Evolutionary conservation across 1,140 invertebrate species (phyloP), one percentile per base, ranked within the genome.

Genomic region (Leptinotarsa texana): DNA sequence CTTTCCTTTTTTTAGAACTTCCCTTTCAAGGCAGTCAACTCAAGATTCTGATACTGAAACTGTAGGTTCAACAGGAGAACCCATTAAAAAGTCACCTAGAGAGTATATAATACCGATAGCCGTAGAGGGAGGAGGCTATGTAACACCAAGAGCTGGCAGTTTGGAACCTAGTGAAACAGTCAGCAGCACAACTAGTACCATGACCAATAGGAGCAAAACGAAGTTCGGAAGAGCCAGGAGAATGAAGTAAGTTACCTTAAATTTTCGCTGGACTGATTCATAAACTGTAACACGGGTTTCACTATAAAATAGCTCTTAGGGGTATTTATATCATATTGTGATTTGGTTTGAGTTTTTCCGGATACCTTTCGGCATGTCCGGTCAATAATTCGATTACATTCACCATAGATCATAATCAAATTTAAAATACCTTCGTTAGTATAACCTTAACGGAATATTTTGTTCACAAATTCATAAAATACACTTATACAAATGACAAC

Each of bases 41-140:
- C 87, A 88, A 69, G 91, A 93, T 72, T 92, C 91, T 3, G 91
- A 93, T 75, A 89, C 89, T 0, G 91, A 91, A 70, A 89, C 89
- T 24, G 74, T 77, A 13, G 79, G 82, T 1, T 81, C 87, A 3
- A 86, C 84, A 13, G 85, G 89, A 24, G 91, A 95, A 83, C 92
- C 93, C 1, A 95, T 95, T 78, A 91, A 93, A 80, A 96, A 96
- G 86, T 94, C 93, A 71, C 93, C 94, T 13, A 87, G 95, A 18
- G 95, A 96, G 86, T 95, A 95, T 79, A 95, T 96, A 81, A 96
- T 96, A 86, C 95, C 95, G 1, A 96, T 96, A 80, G 93, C 94
- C 17, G 91, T 96, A 62, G 95, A 96, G 86, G 94, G 94, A 74
- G 94, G 94, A 74, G 94, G 94, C 69, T 94, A 92, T 82, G 91